phyloP scores from a whole-genome alignment of 1,140 invertebrate species.

The Oedothorax gibbosus region DNA sequence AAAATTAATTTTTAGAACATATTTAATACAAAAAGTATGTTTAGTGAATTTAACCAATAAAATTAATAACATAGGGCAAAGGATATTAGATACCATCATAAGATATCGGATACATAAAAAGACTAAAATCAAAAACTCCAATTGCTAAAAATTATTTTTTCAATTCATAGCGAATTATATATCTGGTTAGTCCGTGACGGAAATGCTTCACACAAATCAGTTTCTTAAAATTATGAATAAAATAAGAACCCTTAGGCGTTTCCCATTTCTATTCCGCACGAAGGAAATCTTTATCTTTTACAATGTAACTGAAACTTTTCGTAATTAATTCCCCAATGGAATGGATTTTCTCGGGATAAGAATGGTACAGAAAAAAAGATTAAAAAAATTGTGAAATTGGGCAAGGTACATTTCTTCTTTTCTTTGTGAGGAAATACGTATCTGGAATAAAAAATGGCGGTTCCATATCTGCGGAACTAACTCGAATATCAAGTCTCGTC shows the following conservation, averaged over 20 bases:
- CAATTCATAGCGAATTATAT: not conserved
- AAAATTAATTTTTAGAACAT: no score
- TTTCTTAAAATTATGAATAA: slow-evolving; percentile 34
- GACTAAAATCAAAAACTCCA: no score
- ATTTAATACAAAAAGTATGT: no score
- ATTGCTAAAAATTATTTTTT: no score
- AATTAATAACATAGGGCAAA: no score
- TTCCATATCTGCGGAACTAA: slow-evolving; percentile 24
- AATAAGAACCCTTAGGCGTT: slow-evolving; percentile 26
- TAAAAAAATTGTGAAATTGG: slow-evolving; percentile 14
- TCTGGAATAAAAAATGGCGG: slow-evolving; percentile 31
- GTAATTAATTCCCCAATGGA: slow-evolving; percentile 39
- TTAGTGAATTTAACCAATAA: no score
- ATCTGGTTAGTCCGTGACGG: slow-evolving; percentile 19
- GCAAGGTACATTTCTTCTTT: slow-evolving; percentile 16
- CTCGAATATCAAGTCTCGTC: slow-evolving; percentile 26
- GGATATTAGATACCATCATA: no score
- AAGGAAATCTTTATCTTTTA: slow-evolving; percentile 38
- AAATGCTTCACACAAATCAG: slow-evolving; percentile 43
- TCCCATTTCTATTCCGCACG: slow-evolving; percentile 21
- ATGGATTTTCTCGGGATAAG: slow-evolving; percentile 30
- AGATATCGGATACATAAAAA: no score
- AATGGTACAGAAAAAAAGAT: slow-evolving; percentile 30
- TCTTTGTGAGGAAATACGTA: not conserved
- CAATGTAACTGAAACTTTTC: slow-evolving; percentile 21